These are phyloP conservation scores for Hirundo rustica DNA, from an alignment of 2,797 vertebrate genomes.

Conservation along the genomic window DNA sequence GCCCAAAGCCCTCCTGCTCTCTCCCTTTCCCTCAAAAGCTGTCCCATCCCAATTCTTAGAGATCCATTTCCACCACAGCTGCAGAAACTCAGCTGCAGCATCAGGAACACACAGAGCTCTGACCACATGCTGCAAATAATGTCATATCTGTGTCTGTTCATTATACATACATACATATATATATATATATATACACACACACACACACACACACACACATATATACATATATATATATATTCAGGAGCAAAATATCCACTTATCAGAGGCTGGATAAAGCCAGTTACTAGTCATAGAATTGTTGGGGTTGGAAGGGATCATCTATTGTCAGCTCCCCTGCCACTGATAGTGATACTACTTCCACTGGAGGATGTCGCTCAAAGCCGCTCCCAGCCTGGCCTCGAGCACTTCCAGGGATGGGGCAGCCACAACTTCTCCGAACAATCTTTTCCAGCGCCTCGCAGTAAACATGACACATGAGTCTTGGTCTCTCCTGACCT, in stretches of 20 bases:
- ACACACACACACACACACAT: no score
- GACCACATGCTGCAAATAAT: neutral
- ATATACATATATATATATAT: no score
- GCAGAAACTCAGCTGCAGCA: neutral
- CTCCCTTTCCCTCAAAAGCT: neutral
- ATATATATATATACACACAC: no score
- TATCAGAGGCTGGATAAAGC: neutral
- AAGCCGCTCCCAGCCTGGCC: neutral
- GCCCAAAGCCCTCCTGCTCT: accelerated
- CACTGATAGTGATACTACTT: no score
- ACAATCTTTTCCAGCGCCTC: neutral
- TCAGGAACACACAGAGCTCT: neutral
- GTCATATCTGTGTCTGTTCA: neutral
- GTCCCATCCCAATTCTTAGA: neutral
- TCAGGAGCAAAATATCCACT: neutral
- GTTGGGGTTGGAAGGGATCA: neutral
- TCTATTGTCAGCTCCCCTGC: neutral
- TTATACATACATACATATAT: no score
- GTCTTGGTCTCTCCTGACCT: neutral
- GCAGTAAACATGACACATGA: neutral
- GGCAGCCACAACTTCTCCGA: neutral
- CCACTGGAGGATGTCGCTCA: neutral
- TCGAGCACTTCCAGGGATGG: neutral
- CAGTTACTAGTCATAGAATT: neutral
- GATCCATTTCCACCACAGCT: neutral